These are phyloP conservation scores for Ophion ellenae DNA, from an alignment of 2,888 invertebrate genomes.

Conservation along the genomic window DNA sequence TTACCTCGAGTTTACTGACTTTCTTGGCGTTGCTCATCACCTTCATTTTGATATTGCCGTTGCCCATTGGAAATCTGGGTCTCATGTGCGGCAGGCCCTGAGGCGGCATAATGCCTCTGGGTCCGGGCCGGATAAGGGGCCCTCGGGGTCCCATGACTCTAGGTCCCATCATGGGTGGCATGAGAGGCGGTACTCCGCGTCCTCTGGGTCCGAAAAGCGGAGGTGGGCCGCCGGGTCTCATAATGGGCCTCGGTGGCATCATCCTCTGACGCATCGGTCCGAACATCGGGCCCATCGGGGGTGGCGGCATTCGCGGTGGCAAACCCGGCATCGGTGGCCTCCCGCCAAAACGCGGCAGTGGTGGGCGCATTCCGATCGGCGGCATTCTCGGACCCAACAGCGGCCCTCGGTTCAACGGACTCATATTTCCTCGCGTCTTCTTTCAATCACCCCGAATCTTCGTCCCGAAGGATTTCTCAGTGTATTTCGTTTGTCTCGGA, in stretches of 20 bases:
- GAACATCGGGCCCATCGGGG: conserved; percentile 70
- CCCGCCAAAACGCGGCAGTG: conserved; percentile 76
- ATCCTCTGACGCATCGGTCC: conserved; percentile 70
- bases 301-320: conserved; percentile 70
- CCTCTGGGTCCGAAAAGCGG: conserved; percentile 72
- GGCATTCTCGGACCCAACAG: conserved; percentile 76
- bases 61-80: conserved; percentile 75
- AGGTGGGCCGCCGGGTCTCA: conserved; percentile 69
- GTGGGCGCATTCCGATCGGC: conserved; percentile 74
- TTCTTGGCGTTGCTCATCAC: conserved; percentile 75
- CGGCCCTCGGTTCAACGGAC: conserved; percentile 79
- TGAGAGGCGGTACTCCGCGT: conserved; percentile 72
- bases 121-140: conserved; percentile 75
- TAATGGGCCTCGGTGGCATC: conserved; percentile 68
- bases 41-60: conserved; percentile 76
- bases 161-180: conserved; percentile 75
- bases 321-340: conserved; percentile 72
- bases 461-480: not conserved
- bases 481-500: not conserved
- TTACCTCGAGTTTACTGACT: conserved; percentile 78
- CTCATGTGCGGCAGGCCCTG: conserved; percentile 77
- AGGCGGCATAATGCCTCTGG: conserved; percentile 73
- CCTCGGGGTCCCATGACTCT: conserved; percentile 74
- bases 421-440: conserved; percentile 71
- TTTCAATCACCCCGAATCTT: not conserved